These are phyloP conservation scores for Myotis davidii DNA, from an alignment of 2,113 vertebrate genomes.

Conservation along the genomic window DNA sequence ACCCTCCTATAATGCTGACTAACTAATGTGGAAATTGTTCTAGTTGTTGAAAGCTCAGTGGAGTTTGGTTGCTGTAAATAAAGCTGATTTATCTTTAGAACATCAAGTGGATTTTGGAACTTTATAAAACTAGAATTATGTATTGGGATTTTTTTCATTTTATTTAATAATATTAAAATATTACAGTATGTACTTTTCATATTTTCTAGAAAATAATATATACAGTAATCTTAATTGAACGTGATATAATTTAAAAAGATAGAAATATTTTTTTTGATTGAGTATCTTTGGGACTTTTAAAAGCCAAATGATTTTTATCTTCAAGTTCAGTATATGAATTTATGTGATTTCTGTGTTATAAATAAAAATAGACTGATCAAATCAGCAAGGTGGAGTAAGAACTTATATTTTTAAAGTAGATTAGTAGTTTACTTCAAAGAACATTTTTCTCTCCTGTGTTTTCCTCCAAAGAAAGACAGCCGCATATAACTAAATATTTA, in stretches of 20 bases:
- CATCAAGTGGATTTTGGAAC: not conserved
- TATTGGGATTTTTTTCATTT: not conserved
- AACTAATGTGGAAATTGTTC: not conserved
- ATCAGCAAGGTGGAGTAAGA: not conserved
- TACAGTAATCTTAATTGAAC: not conserved
- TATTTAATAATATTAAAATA: conserved; percentile 42
- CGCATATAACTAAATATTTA: not conserved
- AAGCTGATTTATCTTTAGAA: conserved; percentile 26
- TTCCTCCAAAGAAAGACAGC: conserved; percentile 2
- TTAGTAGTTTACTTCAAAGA: not conserved
- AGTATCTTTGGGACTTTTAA: conserved; percentile 2
- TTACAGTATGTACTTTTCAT: not conserved
- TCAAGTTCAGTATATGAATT: not conserved
- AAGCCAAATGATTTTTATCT: conserved; percentile 40
- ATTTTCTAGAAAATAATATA: conserved; percentile 27
- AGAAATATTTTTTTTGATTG: not conserved
- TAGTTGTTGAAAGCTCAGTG: conserved; percentile 24
- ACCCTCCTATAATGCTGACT: not conserved
- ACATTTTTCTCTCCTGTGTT: not conserved
- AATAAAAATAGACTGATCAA: not conserved
- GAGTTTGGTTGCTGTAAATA: not conserved
- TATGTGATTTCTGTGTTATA: conserved; percentile 29
- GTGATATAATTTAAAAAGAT: not conserved
- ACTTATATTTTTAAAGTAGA: conserved; percentile 4
- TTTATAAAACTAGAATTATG: conserved; percentile 1